Evolutionary conservation across 2,797 vertebrate genomes (phyloP), one percentile per base, ranked within the genome.

Genomic region (Brachymystax lenok): DNA sequence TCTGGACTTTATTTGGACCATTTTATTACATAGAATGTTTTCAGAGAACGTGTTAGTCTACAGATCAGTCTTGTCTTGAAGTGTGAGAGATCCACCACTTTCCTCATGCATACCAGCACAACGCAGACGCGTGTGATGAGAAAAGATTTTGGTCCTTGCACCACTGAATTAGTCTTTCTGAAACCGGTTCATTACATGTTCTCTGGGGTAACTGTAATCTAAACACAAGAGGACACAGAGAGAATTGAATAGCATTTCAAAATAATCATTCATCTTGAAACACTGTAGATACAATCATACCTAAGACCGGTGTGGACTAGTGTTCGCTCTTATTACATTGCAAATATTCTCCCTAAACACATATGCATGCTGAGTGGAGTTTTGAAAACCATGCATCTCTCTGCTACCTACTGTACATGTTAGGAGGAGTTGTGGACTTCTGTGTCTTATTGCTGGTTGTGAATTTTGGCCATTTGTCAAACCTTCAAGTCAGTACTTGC

Each of bases 1-100:
- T 7, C 52, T n/a, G 52, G 54, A 28, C 77, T 51, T 82, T 69
- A 76, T 70, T 76, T 81, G 87, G 33, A 75, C 73, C 72, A 51
- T 56, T 35, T 33, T 54, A 66, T 68, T 78, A 24, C 19, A 64
- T 67, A 8, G 19, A 21, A 28, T 64, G 51, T 30, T 64, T 21
- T 27, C 40, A 50, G n/a, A 17, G 67, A n/a, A 5, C 2, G 1
- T 16, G 4, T 67, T 4, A 21, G 27, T 71, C 24, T 69, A 69
- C 64, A 19, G 46, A 33, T 33, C 28, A 17, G 28, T 68, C 28
- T 12, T 61, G 8, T 61, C n/a, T 24, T 27, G 3, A 24, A 4
- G 21, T 24, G n/a, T 12, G 59, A 24, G 2, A 24, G 4, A 7
- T 24, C 59, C 21, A 63, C 59, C n/a, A 10, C n/a, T 63, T n/a